A percentile compares a stretch with the other conserved stretches of the same genome.
Conservation (phyloP, 2,888 invertebrate genomes). For the Chesias legatella region DNA sequence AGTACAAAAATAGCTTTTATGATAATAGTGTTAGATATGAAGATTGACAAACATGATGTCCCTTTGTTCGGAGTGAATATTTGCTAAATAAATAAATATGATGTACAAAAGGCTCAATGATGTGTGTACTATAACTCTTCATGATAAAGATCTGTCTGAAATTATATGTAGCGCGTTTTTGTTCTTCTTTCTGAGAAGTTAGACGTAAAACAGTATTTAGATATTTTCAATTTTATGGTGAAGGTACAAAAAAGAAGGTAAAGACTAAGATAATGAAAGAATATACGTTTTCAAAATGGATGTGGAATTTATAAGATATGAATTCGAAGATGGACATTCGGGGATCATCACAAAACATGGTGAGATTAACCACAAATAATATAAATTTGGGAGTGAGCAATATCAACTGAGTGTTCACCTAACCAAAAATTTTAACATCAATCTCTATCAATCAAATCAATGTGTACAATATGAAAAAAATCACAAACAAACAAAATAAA, state of each 20-base stretch:
- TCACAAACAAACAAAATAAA: too few species aligned
- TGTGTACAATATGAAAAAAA: too few species aligned
- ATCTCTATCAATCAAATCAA: too few species aligned
- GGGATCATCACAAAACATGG: constrained; percentile 59
- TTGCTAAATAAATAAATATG: constrained; percentile 13
- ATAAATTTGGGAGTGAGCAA: too few species aligned
- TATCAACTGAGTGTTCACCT: too few species aligned
- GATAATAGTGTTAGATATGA: not conserved
- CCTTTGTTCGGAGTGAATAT: constrained; percentile 9
- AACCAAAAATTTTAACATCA: too few species aligned
- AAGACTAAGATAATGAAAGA: not conserved
- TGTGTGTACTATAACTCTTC: constrained; percentile 15
- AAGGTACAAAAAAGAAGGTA: not conserved
- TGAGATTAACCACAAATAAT: constrained; percentile 40
- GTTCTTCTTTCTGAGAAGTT: constrained; percentile 13
- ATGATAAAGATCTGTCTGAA: constrained; percentile 22
- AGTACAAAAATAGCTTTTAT: not conserved
- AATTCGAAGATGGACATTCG: constrained; percentile 55
- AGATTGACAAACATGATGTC: not conserved
- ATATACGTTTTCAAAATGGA: constrained; percentile 43
- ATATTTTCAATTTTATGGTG: not conserved
- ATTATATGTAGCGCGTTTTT: constrained; percentile 21
- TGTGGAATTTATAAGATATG: constrained; percentile 57
- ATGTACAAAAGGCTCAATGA: constrained; percentile 23
- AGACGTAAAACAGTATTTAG: constrained; percentile 11